These are phyloP conservation scores for Plebejus argus DNA, from an alignment of 2,888 invertebrate species.

Conservation along the genomic window DNA sequence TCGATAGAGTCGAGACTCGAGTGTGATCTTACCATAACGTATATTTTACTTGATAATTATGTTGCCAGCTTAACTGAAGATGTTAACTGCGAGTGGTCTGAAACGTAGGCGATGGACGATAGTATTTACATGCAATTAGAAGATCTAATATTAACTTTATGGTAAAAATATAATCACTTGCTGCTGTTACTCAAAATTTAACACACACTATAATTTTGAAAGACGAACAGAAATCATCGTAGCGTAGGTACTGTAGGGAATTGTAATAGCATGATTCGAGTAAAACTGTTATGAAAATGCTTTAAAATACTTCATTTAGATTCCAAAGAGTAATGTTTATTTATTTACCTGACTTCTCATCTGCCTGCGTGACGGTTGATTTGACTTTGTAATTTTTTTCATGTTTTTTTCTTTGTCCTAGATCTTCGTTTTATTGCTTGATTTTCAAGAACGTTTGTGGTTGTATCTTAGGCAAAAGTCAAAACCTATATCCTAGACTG, in stretches of 20 bases:
- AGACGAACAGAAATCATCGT: not conserved
- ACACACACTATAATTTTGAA: not conserved
- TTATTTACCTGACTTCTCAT: slow-evolving; percentile 3
- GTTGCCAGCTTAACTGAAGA: too few relatives aligned
- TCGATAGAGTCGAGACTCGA: too few relatives aligned
- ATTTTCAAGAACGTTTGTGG: too few relatives aligned
- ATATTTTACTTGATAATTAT: too few relatives aligned
- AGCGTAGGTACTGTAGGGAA: not conserved
- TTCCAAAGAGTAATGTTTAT: not conserved
- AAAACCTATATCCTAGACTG: too few relatives aligned
- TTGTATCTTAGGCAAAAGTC: too few relatives aligned
- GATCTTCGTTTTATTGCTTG: not conserved
- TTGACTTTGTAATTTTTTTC: not conserved
- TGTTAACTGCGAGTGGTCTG: too few relatives aligned
- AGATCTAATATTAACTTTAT: too few relatives aligned
- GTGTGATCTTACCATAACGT: too few relatives aligned
- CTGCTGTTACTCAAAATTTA: not conserved
- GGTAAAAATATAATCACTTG: not conserved
- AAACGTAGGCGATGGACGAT: not conserved
- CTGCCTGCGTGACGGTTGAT: not conserved
- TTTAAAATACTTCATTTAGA: not conserved
- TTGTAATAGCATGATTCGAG: not conserved
- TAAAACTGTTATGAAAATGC: not conserved
- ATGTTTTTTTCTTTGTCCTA: not conserved
- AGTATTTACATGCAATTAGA: not conserved